phyloP scores from a whole-genome alignment of 2,888 invertebrate species.

The Sphecodes monilicornis region DNA sequence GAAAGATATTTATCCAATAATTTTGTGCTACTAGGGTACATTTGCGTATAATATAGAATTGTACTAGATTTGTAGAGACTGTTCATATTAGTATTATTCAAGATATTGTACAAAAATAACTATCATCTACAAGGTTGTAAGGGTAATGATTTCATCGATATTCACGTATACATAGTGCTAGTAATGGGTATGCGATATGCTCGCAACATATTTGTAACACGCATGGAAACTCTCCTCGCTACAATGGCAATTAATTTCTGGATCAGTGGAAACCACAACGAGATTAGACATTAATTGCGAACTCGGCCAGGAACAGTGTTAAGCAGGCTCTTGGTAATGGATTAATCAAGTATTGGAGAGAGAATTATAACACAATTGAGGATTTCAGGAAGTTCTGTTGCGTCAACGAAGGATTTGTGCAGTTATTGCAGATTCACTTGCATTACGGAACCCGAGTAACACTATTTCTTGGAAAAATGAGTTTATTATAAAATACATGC shows the following conservation, averaged over 20 bases:
- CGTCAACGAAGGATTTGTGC: not conserved
- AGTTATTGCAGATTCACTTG: constrained; percentile 3
- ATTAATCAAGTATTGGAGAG: constrained; percentile 69
- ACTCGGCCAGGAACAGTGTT: constrained; percentile 37
- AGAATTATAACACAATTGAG: constrained; percentile 59
- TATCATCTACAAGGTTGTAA: not conserved
- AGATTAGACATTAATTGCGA: constrained; percentile 58
- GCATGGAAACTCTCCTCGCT: not conserved
- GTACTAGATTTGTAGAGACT: too few relatives aligned
- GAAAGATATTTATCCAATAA: too few relatives aligned
- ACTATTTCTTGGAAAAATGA: not conserved
- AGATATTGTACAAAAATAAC: not conserved
- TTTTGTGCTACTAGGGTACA: too few relatives aligned
- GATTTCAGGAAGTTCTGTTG: constrained; percentile 39
- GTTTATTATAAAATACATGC: not conserved
- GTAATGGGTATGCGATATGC: not conserved
- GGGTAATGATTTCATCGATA: not conserved
- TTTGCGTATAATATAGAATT: too few relatives aligned
- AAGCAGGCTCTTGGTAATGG: constrained; percentile 62
- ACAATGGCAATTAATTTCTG: constrained; percentile 21
- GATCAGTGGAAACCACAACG: not conserved
- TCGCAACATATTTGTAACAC: not conserved
- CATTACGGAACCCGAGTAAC: not conserved
- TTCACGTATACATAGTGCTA: not conserved
- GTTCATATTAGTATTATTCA: not conserved